phyloP scores from a whole-genome alignment of 92 coral and sea anemone genomes.

The Porites rus region DNA sequence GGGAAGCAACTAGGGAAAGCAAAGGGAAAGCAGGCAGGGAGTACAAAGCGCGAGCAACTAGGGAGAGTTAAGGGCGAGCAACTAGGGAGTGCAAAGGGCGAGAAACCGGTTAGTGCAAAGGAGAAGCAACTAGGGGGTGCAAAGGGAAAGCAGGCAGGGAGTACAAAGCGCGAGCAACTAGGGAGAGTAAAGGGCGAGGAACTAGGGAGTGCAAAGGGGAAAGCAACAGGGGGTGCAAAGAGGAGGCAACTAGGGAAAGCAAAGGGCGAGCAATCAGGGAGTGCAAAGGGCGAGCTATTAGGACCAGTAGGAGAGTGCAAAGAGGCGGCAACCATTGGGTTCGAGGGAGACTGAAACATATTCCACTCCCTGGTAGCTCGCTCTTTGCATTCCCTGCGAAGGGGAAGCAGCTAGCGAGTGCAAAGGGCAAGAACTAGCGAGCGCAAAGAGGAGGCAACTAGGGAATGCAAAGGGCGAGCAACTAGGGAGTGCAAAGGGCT shows the following conservation, averaged over 20 bases:
- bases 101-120: neutral
- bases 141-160: neutral
- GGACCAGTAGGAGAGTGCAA: neutral
- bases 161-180: neutral
- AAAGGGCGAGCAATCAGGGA: neutral
- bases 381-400: too few relatives aligned
- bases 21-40: neutral
- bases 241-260: neutral
- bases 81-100: too few relatives aligned
- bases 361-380: too few relatives aligned
- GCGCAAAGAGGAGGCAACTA: too few relatives aligned
- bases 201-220: neutral
- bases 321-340: neutral
- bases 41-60: neutral
- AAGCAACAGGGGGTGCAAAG: neutral
- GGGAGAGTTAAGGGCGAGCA: neutral
- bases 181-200: neutral
- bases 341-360: neutral
- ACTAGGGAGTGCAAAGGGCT: too few relatives aligned
- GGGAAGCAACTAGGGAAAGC: neutral
- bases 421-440: too few relatives aligned
- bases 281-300: neutral
- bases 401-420: too few relatives aligned
- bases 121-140: neutral
- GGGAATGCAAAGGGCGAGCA: too few relatives aligned